Evolutionary conservation across 2,888 invertebrate genomes (phyloP).

Genomic region (Brassicogethes aeneus): DNA sequence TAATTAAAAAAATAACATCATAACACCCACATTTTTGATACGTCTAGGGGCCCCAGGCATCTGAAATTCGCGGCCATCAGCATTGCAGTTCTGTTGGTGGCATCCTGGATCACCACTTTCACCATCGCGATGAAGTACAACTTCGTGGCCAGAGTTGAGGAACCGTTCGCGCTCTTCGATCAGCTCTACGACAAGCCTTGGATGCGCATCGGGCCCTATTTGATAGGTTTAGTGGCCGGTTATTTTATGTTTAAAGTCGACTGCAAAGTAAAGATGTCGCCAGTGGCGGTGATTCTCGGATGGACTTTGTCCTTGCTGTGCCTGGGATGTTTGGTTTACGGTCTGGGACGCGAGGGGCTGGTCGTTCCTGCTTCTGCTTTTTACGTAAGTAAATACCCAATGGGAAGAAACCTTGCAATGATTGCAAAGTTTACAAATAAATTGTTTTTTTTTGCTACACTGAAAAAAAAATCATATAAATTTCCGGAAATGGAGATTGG

Average conservation of each 20-base stretch:
- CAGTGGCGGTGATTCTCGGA: slow-evolving; percentile 46
- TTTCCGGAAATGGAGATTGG: too few species aligned
- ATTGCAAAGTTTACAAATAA: too few species aligned
- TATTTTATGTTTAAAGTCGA: slow-evolving; percentile 62
- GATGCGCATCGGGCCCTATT: slow-evolving; percentile 72
- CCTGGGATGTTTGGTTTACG: slow-evolving; percentile 56
- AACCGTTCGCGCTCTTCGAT: slow-evolving; percentile 76
- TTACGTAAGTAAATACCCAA: slow-evolving; percentile 63
- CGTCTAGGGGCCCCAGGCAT: slow-evolving; percentile 44
- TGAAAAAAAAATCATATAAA: too few species aligned
- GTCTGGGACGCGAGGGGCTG: slow-evolving; percentile 57
- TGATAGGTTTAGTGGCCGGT: slow-evolving; percentile 69
- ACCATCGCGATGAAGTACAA: slow-evolving; percentile 65
- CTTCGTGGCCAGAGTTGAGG: slow-evolving; percentile 65
- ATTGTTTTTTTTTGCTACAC: too few species aligned
- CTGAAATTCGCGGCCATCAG: slow-evolving; percentile 53
- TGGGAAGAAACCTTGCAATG: too few species aligned
- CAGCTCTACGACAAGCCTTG: slow-evolving; percentile 78
- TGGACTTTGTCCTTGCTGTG: slow-evolving; percentile 54
- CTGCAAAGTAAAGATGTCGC: slow-evolving; percentile 52
- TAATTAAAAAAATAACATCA: too few species aligned
- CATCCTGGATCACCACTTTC: slow-evolving; percentile 70
- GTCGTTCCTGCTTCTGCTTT: slow-evolving; percentile 58
- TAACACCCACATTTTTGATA: background rate
- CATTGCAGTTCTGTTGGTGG: slow-evolving; percentile 51